These are phyloP conservation scores for Tragopan temminckii DNA, from an alignment of 2,797 vertebrate genomes.

Conservation along the genomic window DNA sequence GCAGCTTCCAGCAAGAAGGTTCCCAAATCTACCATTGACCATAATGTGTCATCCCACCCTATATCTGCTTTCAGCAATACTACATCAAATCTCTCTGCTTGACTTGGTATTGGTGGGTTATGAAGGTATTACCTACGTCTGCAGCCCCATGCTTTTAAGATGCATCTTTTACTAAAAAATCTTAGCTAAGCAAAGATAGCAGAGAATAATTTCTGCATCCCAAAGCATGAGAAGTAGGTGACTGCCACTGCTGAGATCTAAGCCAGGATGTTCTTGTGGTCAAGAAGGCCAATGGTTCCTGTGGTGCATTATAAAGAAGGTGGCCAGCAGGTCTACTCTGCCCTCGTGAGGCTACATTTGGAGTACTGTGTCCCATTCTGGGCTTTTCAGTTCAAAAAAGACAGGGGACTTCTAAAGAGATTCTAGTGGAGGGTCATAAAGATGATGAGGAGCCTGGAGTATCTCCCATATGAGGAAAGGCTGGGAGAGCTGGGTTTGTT, in stretches of 20 bases:
- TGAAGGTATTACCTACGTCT: background rate
- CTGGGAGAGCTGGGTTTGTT: no score
- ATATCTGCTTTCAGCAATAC: background rate
- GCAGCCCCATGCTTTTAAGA: background rate
- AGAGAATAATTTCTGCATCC: background rate
- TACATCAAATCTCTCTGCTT: background rate
- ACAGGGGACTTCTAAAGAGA: no score
- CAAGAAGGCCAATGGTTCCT: no score
- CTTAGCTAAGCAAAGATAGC: background rate
- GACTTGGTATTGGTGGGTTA: background rate
- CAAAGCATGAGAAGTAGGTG: background rate
- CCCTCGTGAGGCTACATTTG: no score
- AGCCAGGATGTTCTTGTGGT: background rate
- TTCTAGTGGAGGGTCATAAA: no score
- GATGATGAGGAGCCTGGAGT: no score
- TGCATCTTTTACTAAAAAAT: background rate
- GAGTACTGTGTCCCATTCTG: no score
- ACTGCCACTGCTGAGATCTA: background rate
- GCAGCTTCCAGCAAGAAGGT: background rate
- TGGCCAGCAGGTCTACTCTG: no score
- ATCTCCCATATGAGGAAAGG: no score
- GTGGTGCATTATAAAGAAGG: no score
- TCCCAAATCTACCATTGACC: background rate
- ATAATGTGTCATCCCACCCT: background rate
- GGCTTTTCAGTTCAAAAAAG: no score